phyloP scores from a whole-genome alignment of 2,797 vertebrate species.

The Acomys russatus region DNA sequence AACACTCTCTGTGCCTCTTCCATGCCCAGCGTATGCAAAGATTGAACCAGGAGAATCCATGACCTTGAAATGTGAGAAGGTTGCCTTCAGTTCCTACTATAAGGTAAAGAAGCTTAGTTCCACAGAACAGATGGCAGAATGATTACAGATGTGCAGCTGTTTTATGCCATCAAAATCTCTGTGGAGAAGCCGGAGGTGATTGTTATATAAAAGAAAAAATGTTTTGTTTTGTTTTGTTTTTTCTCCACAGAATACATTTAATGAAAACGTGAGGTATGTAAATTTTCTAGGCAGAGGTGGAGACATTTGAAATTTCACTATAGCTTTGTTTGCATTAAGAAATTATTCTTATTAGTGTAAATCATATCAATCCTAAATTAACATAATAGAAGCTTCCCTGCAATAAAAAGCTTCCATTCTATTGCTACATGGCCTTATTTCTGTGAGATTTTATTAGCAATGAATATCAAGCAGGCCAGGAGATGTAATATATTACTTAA shows the following conservation, averaged over 20 bases:
- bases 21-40: not conserved
- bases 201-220: slow-evolving; percentile 79
- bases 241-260: slow-evolving; percentile 79
- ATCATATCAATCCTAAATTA: slow-evolving; percentile 84
- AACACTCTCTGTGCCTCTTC: accelerated
- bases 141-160: slow-evolving; percentile 83
- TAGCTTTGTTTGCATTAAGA: slow-evolving; percentile 84
- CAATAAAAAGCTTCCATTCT: slow-evolving; percentile 84
- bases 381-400: slow-evolving; percentile 79
- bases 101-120: slow-evolving; percentile 61
- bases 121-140: slow-evolving; percentile 83
- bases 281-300: slow-evolving; percentile 70
- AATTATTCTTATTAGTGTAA: slow-evolving; percentile 84
- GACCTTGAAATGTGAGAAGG: slow-evolving; percentile 81
- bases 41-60: slow-evolving; percentile 58
- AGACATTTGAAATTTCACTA: slow-evolving; percentile 73
- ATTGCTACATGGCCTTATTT: slow-evolving; percentile 82
- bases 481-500: slow-evolving; percentile 81
- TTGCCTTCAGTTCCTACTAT: slow-evolving; percentile 36
- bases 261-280: slow-evolving; percentile 76
- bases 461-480: slow-evolving; percentile 84
- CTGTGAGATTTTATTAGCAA: slow-evolving; percentile 82
- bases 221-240: slow-evolving; percentile 64
- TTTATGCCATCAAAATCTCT: slow-evolving; percentile 78
- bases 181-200: slow-evolving; percentile 79